Conservation (phyloP, 2,888 invertebrate species). For the Drosophila pseudotakahashii region DNA sequence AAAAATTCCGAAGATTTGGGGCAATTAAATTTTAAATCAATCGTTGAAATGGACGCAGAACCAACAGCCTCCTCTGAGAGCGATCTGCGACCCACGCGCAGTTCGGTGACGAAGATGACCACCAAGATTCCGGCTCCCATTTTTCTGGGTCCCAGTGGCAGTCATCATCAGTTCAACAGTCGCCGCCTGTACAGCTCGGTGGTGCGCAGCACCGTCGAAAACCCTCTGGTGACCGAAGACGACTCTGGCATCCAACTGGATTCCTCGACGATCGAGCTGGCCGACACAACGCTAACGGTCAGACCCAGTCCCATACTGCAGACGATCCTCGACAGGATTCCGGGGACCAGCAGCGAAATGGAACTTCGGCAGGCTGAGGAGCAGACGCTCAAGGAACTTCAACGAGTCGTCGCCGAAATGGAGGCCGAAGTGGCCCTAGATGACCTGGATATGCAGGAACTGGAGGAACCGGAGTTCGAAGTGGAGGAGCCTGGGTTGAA, state of each 20-base stretch:
- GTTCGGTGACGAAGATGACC: slow-evolving; percentile 22
- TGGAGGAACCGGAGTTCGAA: neutral
- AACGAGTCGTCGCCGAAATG: slow-evolving; percentile 71
- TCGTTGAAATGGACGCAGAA: slow-evolving; percentile 2
- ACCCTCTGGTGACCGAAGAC: slow-evolving; percentile 5
- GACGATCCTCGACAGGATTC: slow-evolving; percentile 6
- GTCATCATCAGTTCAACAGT: slow-evolving; percentile 6
- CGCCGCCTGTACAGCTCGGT: slow-evolving; percentile 52
- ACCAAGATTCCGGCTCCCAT: slow-evolving; percentile 57
- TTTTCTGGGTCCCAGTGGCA: slow-evolving; percentile 11
- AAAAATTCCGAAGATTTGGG: slow-evolving; percentile 26
- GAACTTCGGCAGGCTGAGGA: slow-evolving; percentile 49
- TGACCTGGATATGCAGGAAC: slow-evolving; percentile 3
- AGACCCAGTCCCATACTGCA: slow-evolving; percentile 13
- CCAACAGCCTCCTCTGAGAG: neutral
- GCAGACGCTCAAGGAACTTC: slow-evolving; percentile 54
- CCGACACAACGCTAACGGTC: neutral
- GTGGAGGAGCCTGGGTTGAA: neutral
- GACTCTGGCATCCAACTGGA: slow-evolving; percentile 58
- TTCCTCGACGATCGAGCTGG: slow-evolving; percentile 27
- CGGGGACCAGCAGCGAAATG: slow-evolving; percentile 13
- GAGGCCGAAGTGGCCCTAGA: slow-evolving; percentile 52
- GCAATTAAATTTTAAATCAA: neutral
- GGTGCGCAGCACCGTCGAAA: neutral
- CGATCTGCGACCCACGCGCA: neutral